phyloP scores from a whole-genome alignment of 2,888 invertebrate genomes.

The Xestia c-nigrum region DNA sequence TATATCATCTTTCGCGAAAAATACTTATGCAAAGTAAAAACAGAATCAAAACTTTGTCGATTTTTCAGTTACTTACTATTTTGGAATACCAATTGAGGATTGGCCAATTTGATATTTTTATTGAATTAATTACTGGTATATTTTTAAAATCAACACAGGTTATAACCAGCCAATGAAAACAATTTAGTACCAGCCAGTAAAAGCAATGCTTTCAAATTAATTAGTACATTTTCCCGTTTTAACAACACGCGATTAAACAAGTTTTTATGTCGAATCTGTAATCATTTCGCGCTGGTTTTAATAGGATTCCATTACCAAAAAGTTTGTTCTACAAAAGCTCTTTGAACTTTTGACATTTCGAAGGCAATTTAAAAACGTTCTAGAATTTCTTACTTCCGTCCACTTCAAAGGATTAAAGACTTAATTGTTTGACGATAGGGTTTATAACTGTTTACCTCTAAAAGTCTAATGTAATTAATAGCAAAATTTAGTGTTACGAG shows the following conservation, averaged over 20 bases:
- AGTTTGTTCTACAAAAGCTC: slow-evolving; percentile 36
- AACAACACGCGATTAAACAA: not conserved
- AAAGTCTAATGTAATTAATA: slow-evolving; percentile 24
- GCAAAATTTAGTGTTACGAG: slow-evolving; percentile 17
- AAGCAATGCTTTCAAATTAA: not conserved
- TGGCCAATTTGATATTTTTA: not conserved
- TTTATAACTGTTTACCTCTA: slow-evolving; percentile 11
- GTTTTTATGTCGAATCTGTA: slow-evolving; percentile 21
- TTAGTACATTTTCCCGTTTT: not conserved
- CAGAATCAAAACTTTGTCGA: not conserved
- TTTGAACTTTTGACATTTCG: slow-evolving; percentile 48
- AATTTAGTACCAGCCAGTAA: not conserved
- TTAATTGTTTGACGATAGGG: not conserved
- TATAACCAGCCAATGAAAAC: not conserved
- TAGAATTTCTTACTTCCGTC: slow-evolving; percentile 7
- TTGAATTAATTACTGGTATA: not conserved
- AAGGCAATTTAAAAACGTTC: slow-evolving; percentile 41
- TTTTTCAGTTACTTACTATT: not conserved
- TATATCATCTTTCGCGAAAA: not conserved
- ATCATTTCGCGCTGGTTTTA: slow-evolving; percentile 41
- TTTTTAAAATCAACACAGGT: slow-evolving; percentile 2
- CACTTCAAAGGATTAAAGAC: slow-evolving; percentile 17
- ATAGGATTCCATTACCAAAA: slow-evolving; percentile 46
- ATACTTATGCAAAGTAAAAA: not conserved
- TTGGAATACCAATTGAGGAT: not conserved